Evolutionary conservation across 2,797 vertebrate species (phyloP), one percentile per base, ranked within the genome.

Genomic region (Masticophis lateralis): DNA sequence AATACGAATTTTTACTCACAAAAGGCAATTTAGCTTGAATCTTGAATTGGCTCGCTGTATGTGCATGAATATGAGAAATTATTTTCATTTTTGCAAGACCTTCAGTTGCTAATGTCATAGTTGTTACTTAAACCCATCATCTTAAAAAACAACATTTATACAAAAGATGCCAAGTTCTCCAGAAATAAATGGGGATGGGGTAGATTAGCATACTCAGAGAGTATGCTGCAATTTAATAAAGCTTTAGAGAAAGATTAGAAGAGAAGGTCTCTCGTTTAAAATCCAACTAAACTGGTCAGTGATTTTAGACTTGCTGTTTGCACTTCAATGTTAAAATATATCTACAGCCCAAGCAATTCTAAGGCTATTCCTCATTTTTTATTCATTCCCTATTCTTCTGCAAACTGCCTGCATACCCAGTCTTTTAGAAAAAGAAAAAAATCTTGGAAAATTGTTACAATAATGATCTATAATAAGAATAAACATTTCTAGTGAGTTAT

Each of bases 171-270:
- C 63, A 90, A 11, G n/a, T 74, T 56, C 51, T 56, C 25, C 43
- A 32, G 55, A 27, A 27, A 37, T 88, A 57, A 56, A 69, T 32
- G 5, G 5, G 25, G 28, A 10, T 0, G 32, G 20, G 32, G 5
- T 28, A 16, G 3, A 37, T 28, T 22, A n/a, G 86, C 56, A 57
- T 63, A 18, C 8, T 27, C 28, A 22, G 6, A 59, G 37, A 87
- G 2, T 10, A 55, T 1, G 32, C 25, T 3, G 28, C 0, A 0
- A 2, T 28, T 94, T 92, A 63, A 20, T 55, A 91, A n/a, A 51
- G 4, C 27, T 5, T 86, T 28, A 60, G 74, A 91, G 91, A 94
- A 92, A 95, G 37, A 89, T 94, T 20, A 90, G 88, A 93, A 10
- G 8, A 28, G n/a, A 87, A 47, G 20, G n/a, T 25, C 8, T 90